Evolutionary conservation across 37 sponge, comb jelly and placozoan species (phyloP).

Genomic region (Agelas oroides): DNA sequence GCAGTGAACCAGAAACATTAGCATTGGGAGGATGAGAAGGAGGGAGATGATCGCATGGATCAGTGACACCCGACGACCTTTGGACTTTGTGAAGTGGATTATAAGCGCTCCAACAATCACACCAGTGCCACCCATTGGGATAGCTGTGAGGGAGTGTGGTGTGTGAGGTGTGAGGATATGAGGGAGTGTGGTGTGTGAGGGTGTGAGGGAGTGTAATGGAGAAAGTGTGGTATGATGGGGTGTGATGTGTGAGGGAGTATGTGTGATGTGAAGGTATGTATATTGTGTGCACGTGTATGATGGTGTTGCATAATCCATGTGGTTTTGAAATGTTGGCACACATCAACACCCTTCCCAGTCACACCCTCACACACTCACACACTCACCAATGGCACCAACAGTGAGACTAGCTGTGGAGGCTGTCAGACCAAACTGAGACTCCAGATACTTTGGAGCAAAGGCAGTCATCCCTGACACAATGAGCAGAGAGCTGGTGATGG

Average conservation of each 20-base stretch:
- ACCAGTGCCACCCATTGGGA: conserved; percentile 52
- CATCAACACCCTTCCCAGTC: no score
- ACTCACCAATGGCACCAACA: conserved; percentile 61
- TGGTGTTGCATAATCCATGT: no score
- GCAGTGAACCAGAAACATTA: conserved; percentile 42
- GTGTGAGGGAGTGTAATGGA: no score
- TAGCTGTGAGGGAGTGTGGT: conserved; percentile 23
- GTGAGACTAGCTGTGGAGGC: conserved; percentile 55
- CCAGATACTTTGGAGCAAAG: conserved; percentile 82
- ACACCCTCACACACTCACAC: no score
- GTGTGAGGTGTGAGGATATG: not conserved
- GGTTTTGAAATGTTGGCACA: no score
- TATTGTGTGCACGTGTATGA: no score
- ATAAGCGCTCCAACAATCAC: conserved; percentile 44
- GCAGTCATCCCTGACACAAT: conserved; percentile 64
- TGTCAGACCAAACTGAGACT: conserved; percentile 75
- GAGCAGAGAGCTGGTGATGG: conserved; percentile 39
- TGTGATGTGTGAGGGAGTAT: no score
- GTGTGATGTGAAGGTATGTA: no score
- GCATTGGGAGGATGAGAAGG: conserved; percentile 10
- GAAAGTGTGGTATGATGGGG: no score
- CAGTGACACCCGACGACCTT: conserved; percentile 27
- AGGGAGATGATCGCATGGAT: conserved; percentile 17
- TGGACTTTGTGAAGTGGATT: conserved; percentile 42
- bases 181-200: no score